Evolutionary conservation across 2,797 vertebrate genomes (phyloP).

Genomic region (Peromyscus nudipes): DNA sequence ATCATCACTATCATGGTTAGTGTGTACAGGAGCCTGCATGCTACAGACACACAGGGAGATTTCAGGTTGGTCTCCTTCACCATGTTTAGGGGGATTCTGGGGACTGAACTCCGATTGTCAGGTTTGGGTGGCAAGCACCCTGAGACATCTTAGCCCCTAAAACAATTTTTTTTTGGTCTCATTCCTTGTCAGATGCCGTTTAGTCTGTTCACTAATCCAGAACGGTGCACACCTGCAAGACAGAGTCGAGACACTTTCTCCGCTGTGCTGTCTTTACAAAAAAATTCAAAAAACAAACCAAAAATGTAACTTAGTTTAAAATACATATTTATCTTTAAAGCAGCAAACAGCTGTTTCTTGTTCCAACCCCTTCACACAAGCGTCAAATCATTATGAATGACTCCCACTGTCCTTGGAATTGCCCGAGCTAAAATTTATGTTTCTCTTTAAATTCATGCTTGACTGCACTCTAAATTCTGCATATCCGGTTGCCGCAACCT

Average conservation of each 20-base stretch:
- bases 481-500: not conserved
- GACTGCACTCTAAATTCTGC: not conserved
- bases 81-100: not conserved
- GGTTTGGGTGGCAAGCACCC: not conserved
- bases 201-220: not conserved
- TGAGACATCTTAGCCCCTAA: not conserved
- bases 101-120: not conserved
- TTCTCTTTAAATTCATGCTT: not conserved
- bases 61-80: too few species aligned
- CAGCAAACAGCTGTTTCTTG: conserved; percentile 31
- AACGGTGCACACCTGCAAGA: not conserved
- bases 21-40: not conserved
- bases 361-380: not conserved
- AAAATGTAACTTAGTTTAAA: not conserved
- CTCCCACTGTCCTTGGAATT: not conserved
- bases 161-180: not conserved
- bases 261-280: not conserved
- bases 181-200: not conserved
- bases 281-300: not conserved
- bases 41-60: not conserved
- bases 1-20: not conserved
- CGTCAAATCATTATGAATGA: not conserved
- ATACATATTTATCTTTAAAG: not conserved
- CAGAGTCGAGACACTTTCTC: not conserved
- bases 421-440: not conserved